Evolutionary conservation across 1,140 invertebrate species (phyloP).

Genomic region (Neodiprion virginianus): DNA sequence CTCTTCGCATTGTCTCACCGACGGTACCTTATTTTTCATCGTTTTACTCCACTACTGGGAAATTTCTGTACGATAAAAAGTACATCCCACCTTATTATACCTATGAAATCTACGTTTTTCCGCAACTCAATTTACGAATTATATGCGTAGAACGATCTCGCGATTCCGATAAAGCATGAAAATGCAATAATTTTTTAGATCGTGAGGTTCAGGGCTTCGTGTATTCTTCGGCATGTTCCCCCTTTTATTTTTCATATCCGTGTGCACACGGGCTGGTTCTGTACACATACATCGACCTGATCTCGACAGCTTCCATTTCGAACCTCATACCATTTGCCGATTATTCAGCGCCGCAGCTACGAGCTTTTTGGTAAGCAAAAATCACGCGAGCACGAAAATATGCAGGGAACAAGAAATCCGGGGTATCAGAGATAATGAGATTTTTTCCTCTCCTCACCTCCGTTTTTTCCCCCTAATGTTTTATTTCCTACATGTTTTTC

Average conservation of each 20-base stretch:
- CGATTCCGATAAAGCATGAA: too few species aligned
- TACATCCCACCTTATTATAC: too few species aligned
- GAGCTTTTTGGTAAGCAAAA: neutral
- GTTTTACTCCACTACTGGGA: too few species aligned
- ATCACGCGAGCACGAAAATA: constrained; percentile 16
- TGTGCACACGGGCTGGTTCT: neutral
- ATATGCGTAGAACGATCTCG: too few species aligned
- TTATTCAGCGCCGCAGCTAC: too few species aligned
- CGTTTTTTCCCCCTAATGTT: neutral
- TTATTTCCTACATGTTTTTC: neutral
- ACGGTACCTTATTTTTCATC: too few species aligned
- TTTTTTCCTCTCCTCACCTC: neutral
- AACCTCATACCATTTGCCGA: neutral
- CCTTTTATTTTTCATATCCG: neutral
- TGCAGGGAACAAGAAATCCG: constrained; percentile 13
- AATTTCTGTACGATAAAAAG: too few species aligned
- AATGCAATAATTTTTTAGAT: too few species aligned
- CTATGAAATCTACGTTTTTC: too few species aligned
- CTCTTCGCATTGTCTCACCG: neutral
- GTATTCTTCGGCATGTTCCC: neutral
- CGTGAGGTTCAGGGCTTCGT: too few species aligned
- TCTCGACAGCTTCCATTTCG: neutral
- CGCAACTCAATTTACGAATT: too few species aligned
- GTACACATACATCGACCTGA: neutral
- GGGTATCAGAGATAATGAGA: neutral